Base-by-base conservation (phyloP, 2,113 vertebrate genomes). In the Lophius piscatorius region DNA sequence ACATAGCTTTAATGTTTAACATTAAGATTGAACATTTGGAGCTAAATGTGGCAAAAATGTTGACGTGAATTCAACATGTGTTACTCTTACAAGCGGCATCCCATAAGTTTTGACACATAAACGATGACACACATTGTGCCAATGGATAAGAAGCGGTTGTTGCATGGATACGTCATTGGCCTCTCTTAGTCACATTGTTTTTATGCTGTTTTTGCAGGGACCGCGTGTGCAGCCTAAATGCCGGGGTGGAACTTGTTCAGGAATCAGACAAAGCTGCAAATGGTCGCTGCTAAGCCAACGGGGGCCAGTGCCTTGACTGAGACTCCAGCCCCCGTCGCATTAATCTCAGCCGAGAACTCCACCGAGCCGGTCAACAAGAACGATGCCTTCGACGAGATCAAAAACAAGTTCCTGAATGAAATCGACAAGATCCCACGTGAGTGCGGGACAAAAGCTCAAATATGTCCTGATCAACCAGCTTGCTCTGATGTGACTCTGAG, bases 341-440 rank as follows among this genome's bases (percentile, higher is more conserved):
- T 87, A 46, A 86, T 90, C 58, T 76, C 86, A 1, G 33, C 66
- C 4, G 94, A 93, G 35, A 97, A 96, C 82, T 86, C 93, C 73
- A 98, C 96, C 0, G 90, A 74, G 0, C 91, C 88, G 0, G 90
- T 92, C 83, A 90, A 78, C 86, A 93, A 92, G 86, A 94, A 94
- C 40, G 94, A 96, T 70, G 79, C 90, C 84, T 94, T 97, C 3
- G 90, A 93, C 48, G 90, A 94, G 67, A 83, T 98, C 74, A 95
- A 92, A 83, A 95, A 96, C 59, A 96, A 96, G 83, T 95, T 98
- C 75, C 93, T 97, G 81, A 97, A 97, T 0, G 93, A 97, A 87
- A 94, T 98, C 57, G 93, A 94, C 82, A 96, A 94, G 84, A 95
- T 98, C 64, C 96, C 95, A 75, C 0, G 96, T 98, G 89, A 97